phyloP scores from a whole-genome alignment of 1,140 invertebrate genomes.

The Magallana ariakensis region DNA sequence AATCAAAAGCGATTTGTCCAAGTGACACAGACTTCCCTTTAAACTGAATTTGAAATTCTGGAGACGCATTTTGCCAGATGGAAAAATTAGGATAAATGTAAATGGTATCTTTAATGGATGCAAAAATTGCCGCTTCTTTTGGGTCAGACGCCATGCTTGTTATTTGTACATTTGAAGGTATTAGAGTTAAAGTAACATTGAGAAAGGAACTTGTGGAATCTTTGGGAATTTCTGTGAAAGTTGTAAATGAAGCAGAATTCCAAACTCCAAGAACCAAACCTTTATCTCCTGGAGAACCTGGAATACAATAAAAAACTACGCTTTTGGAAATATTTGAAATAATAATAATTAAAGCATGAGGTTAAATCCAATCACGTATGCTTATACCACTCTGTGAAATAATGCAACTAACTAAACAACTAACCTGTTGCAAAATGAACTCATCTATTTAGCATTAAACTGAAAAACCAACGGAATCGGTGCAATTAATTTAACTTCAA shows the following conservation, averaged over 20 bases:
- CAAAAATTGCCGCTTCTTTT: background rate
- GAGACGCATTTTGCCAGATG: background rate
- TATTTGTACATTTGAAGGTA: background rate
- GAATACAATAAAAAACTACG: background rate
- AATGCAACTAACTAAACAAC: too few species aligned
- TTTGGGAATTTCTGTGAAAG: background rate
- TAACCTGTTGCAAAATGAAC: too few species aligned
- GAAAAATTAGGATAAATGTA: background rate
- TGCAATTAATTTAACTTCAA: too few species aligned
- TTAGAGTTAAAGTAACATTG: background rate
- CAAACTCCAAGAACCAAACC: background rate
- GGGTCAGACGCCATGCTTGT: background rate
- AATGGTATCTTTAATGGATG: background rate
- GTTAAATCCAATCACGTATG: too few species aligned
- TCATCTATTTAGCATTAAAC: too few species aligned
- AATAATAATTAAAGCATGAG: too few species aligned
- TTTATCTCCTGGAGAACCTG: background rate
- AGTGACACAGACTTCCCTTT: background rate
- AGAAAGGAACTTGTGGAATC: background rate
- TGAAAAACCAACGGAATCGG: too few species aligned
- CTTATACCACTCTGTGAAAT: too few species aligned
- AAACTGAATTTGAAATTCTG: background rate
- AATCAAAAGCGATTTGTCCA: constrained; percentile 3
- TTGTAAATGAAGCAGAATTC: background rate
- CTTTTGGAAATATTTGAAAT: too few species aligned